phyloP scores from a whole-genome alignment of 2,888 invertebrate genomes.

The Melinaea marsaeus region DNA sequence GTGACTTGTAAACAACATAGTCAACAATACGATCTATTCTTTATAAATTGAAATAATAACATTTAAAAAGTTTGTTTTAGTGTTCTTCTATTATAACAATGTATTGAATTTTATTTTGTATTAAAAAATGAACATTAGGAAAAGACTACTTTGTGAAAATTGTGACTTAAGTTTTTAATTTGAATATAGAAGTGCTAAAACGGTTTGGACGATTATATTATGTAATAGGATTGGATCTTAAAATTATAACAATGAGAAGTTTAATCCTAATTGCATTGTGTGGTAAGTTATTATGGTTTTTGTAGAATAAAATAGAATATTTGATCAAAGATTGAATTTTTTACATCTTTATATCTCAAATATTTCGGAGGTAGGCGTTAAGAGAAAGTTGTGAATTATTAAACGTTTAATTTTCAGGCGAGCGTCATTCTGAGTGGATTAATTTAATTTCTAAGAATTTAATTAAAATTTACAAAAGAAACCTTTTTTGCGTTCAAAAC shows the following conservation, averaged over 20 bases:
- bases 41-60: conserved; percentile 19
- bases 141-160: conserved; percentile 22
- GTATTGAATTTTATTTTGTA: conserved; percentile 6
- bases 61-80: background rate
- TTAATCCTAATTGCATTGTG: conserved; percentile 59
- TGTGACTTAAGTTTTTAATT: conserved; percentile 26
- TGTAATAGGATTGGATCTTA: conserved; percentile 31
- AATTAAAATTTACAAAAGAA: too few relatives aligned
- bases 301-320: conserved; percentile 12
- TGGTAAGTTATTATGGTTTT: conserved; percentile 52
- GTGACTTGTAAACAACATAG: conserved; percentile 52
- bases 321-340: conserved; percentile 9
- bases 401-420: conserved; percentile 10
- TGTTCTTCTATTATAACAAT: background rate
- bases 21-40: conserved; percentile 14
- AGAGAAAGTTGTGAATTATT: conserved; percentile 7
- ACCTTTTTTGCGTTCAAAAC: too few relatives aligned
- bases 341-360: too few relatives aligned
- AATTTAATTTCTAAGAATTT: too few relatives aligned
- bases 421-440: background rate
- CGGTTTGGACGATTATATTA: conserved; percentile 40
- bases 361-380: conserved; percentile 1
- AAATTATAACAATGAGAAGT: conserved; percentile 58
- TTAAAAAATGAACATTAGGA: conserved; percentile 25
- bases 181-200: conserved; percentile 35